phyloP scores from a whole-genome alignment of 1,140 invertebrate genomes.

The Bathynomus jamesi region DNA sequence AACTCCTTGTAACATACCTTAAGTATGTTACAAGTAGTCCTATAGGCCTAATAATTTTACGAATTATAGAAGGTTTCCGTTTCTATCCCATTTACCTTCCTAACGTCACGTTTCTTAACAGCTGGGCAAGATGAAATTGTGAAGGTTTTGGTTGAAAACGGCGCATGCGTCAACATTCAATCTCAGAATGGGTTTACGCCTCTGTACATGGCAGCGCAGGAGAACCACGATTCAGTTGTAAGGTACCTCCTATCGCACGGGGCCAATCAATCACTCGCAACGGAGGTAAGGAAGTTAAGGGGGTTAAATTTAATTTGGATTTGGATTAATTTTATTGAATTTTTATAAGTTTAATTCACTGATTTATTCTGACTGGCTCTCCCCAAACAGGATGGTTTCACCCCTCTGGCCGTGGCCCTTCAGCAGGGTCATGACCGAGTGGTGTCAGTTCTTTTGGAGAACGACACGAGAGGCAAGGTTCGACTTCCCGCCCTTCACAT shows the following conservation, averaged over 20 bases:
- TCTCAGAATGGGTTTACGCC: slow-evolving; percentile 99
- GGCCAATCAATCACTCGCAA: slow-evolving; percentile 95
- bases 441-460: slow-evolving; percentile 84
- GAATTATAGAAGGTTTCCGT: no score
- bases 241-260: slow-evolving; percentile 85
- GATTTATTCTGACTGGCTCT: no score
- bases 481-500: slow-evolving; percentile 72
- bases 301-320: no score
- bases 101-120: no score
- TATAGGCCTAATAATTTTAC: no score
- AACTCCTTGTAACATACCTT: no score
- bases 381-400: slow-evolving; percentile 97
- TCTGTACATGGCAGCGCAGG: slow-evolving; percentile 98
- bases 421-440: slow-evolving; percentile 96
- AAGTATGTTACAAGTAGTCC: no score
- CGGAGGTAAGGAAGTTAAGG: slow-evolving; percentile 71
- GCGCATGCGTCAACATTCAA: slow-evolving; percentile 94
- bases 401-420: slow-evolving; percentile 88
- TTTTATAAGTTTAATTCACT: no score
- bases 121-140: slow-evolving; percentile 93
- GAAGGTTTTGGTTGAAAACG: slow-evolving; percentile 82
- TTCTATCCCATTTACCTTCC: no score
- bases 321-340: no score
- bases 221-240: slow-evolving; percentile 96
- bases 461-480: slow-evolving; percentile 76